phyloP scores from a whole-genome alignment of 2,888 invertebrate genomes.

The Gerris lacustris region DNA sequence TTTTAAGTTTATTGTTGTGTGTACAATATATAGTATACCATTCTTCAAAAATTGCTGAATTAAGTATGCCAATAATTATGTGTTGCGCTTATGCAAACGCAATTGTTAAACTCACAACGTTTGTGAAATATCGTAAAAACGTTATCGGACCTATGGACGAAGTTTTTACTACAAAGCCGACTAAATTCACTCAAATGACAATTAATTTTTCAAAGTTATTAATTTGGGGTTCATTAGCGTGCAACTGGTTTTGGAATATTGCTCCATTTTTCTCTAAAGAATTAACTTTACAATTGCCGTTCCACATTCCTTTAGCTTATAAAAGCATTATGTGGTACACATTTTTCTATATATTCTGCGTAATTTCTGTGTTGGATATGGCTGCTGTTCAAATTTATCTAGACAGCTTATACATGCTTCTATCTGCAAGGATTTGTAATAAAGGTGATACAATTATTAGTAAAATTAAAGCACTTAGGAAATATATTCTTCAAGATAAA shows the following conservation, averaged over 20 bases:
- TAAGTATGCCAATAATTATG: neutral
- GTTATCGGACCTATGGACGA: neutral
- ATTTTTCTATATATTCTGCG: neutral
- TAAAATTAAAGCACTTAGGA: neutral
- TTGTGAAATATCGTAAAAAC: neutral
- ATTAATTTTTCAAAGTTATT: neutral
- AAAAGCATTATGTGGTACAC: neutral
- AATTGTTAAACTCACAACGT: neutral
- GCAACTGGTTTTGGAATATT: neutral
- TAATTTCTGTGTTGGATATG: neutral
- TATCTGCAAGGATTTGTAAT: neutral
- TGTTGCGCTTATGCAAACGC: neutral
- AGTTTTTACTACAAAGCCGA: neutral
- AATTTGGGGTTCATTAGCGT: neutral
- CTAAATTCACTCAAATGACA: neutral
- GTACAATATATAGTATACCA: neutral
- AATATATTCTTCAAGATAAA: neutral
- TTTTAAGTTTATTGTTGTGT: neutral
- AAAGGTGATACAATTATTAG: neutral
- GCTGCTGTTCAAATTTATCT: neutral
- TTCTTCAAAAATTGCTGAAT: neutral
- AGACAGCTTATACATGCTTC: neutral
- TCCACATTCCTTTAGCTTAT: neutral
- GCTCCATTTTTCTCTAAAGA: neutral
- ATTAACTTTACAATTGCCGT: neutral